Conservation (phyloP, 2,888 invertebrate species). For the Ormyrus thymus region DNA sequence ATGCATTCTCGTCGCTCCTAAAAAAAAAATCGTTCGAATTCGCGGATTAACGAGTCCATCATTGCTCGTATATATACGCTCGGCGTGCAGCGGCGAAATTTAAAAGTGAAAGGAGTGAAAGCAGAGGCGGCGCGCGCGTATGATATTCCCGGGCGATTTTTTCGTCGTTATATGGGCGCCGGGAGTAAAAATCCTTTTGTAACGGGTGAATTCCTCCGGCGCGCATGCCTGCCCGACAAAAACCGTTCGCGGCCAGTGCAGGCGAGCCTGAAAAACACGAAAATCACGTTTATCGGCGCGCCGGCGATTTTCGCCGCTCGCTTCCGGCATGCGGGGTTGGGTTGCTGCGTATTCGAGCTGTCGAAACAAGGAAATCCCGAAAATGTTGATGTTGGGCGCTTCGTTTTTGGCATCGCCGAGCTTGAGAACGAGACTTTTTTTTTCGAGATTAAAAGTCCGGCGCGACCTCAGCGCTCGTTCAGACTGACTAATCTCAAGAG, state of each 20-base stretch:
- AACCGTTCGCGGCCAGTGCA: not conserved
- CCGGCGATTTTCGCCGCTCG: too few relatives aligned
- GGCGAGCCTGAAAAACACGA: slow-evolving; percentile 9
- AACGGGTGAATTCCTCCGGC: not conserved
- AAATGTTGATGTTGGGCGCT: too few relatives aligned
- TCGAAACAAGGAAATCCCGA: slow-evolving; percentile 3
- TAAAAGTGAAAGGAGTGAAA: slow-evolving; percentile 53
- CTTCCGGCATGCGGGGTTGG: not conserved
- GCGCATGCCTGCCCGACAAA: not conserved
- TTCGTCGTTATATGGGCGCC: not conserved
- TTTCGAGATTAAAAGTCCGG: too few relatives aligned
- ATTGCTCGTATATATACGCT: not conserved
- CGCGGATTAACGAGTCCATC: too few relatives aligned
- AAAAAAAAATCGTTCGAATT: too few relatives aligned
- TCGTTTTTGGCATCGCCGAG: too few relatives aligned
- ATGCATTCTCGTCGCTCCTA: too few relatives aligned
- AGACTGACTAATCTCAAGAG: not conserved
- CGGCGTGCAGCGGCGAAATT: slow-evolving; percentile 12
- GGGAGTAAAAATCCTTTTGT: slow-evolving; percentile 20
- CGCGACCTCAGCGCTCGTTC: too few relatives aligned
- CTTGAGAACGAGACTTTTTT: too few relatives aligned
- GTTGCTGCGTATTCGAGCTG: not conserved
- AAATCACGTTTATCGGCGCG: slow-evolving; percentile 13
- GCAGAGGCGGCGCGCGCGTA: slow-evolving; percentile 15
- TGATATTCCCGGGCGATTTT: slow-evolving; percentile 18